Percentiles rank a stretch among this genome's conserved stretches.
Conservation (phyloP, 2,888 invertebrate species). For the Octodonta nipae region DNA sequence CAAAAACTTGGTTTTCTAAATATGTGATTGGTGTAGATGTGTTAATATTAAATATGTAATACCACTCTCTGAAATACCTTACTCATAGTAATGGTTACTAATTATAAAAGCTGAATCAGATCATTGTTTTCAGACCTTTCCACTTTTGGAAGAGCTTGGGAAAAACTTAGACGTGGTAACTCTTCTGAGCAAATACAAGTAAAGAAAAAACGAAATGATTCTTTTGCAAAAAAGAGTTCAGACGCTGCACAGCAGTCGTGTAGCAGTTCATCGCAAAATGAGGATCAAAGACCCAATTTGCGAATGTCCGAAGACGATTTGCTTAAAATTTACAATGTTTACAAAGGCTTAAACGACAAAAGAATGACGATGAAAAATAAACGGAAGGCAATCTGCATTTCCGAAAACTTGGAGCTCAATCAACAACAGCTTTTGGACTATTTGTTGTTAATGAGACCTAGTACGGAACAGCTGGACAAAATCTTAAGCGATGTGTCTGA, state of each 20-base stretch:
- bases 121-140: constrained; percentile 37
- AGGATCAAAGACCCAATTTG: constrained; percentile 10
- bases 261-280: constrained; percentile 8
- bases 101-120: no score
- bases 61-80: no score
- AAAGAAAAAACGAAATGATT: constrained; percentile 29
- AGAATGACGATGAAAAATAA: constrained; percentile 14
- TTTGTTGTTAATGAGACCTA: constrained; percentile 28
- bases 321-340: constrained; percentile 25
- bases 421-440: constrained; percentile 31
- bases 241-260: constrained; percentile 17
- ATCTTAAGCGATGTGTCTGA: constrained; percentile 20
- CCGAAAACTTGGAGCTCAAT: constrained; percentile 27
- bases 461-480: constrained; percentile 23
- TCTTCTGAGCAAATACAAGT: constrained; percentile 39
- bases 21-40: no score
- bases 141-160: constrained; percentile 45
- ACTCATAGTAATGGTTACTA: no score
- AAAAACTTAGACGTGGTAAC: constrained; percentile 45
- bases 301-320: constrained; percentile 20
- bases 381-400: constrained; percentile 21
- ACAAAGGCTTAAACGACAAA: constrained; percentile 17
- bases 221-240: constrained; percentile 33
- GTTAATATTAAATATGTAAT: no score
- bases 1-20: no score